Evolutionary conservation across 2,797 vertebrate species (phyloP).

Genomic region (Danio choprae): DNA sequence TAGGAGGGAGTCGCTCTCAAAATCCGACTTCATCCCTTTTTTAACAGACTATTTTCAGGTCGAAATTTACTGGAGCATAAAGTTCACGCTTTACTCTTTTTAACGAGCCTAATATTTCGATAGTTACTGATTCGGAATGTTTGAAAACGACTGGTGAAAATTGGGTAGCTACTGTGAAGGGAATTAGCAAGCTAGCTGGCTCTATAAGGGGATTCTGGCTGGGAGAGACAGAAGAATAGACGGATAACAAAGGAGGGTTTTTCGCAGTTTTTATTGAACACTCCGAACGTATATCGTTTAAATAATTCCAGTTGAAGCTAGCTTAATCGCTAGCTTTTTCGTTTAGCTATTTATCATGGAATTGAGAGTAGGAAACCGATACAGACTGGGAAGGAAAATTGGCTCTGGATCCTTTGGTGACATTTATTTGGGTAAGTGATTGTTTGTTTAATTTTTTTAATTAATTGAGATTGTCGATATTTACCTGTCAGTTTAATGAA

Average conservation of each 20-base stretch:
- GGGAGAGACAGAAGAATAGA: constrained; percentile 56
- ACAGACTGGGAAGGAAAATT: constrained; percentile 96
- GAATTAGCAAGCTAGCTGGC: constrained; percentile 63
- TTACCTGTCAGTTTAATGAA: not conserved
- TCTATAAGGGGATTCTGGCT: constrained; percentile 49
- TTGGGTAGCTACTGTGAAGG: constrained; percentile 66
- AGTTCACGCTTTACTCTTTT: constrained; percentile 69
- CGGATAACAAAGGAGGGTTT: constrained; percentile 35
- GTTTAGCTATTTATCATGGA: constrained; percentile 81
- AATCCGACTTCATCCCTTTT: constrained; percentile 89
- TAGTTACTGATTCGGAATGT: constrained; percentile 64
- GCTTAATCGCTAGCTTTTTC: constrained; percentile 69
- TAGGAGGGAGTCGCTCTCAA: constrained; percentile 26
- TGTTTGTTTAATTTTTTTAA: rapidly evolving
- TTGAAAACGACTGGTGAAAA: constrained; percentile 85
- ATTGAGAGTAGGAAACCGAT: constrained; percentile 94
- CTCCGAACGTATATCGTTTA: constrained; percentile 44
- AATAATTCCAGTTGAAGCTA: constrained; percentile 64
- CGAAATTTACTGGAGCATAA: constrained; percentile 69
- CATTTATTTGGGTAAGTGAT: constrained; percentile 92
- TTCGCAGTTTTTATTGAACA: constrained; percentile 41
- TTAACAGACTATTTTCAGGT: constrained; percentile 42
- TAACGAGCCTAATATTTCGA: constrained; percentile 74
- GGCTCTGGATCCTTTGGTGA: constrained; percentile 97
- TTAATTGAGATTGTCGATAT: not conserved